phyloP scores from a whole-genome alignment of 2,888 invertebrate species.

The Adelognathus sp. region DNA sequence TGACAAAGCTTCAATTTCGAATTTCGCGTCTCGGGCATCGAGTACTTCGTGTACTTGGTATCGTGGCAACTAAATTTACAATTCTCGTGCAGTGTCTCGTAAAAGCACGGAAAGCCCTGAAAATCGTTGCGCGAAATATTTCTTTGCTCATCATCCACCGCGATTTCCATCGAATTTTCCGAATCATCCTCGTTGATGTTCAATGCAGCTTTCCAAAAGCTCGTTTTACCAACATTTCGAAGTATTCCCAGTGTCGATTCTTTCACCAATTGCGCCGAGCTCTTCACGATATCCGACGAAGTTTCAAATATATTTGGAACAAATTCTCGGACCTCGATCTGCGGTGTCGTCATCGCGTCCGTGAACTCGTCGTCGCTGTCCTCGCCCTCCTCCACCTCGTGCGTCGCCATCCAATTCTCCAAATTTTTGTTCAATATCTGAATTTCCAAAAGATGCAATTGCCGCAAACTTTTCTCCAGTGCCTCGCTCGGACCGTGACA shows the following conservation, averaged over 20 bases:
- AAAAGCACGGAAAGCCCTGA: constrained; percentile 79
- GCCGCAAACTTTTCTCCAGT: constrained; percentile 72
- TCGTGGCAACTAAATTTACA: constrained; percentile 75
- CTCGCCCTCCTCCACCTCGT: constrained; percentile 76
- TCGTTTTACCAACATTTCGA: constrained; percentile 76
- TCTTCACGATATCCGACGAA: constrained; percentile 82
- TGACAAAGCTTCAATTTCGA: constrained; percentile 77
- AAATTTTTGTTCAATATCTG: constrained; percentile 75
- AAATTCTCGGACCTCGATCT: constrained; percentile 74
- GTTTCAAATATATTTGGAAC: constrained; percentile 77
- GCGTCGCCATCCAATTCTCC: constrained; percentile 70
- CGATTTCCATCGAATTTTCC: constrained; percentile 60
- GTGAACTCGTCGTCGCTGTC: constrained; percentile 83
- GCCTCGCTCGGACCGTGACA: constrained; percentile 76
- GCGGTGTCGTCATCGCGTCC: constrained; percentile 83
- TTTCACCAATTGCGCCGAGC: constrained; percentile 78
- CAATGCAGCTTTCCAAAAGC: constrained; percentile 79
- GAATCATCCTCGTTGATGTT: constrained; percentile 66
- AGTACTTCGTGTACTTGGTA: constrained; percentile 78
- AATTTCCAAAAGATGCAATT: constrained; percentile 75
- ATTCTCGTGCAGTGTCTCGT: constrained; percentile 75
- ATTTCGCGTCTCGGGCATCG: constrained; percentile 73
- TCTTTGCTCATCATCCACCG: constrained; percentile 58
- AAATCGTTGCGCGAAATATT: constrained; percentile 58
- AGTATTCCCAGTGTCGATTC: constrained; percentile 79